Conservation (phyloP, 2,113 vertebrate species). For the Pomatostomus ruficeps region DNA sequence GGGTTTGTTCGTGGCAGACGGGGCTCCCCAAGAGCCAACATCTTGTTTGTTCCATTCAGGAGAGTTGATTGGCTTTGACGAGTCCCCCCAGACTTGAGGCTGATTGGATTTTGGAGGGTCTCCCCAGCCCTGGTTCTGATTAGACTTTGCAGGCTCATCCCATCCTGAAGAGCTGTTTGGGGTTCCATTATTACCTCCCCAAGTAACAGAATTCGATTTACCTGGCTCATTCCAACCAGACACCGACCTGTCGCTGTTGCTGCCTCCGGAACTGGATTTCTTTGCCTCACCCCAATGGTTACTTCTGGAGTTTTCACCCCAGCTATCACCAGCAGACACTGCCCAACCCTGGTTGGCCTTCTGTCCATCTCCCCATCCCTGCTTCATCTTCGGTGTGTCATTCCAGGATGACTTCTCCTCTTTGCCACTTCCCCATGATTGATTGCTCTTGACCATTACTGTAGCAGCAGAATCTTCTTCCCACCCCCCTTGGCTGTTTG, state of each 20-base stretch:
- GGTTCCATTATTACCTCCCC: slow-evolving; percentile 81
- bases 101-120: slow-evolving; percentile 77
- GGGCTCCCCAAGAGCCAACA: slow-evolving; percentile 77
- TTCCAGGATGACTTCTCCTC: slow-evolving; percentile 85
- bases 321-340: slow-evolving; percentile 71
- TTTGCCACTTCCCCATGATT: slow-evolving; percentile 76
- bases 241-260: slow-evolving; percentile 88
- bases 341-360: slow-evolving; percentile 79
- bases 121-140: slow-evolving; percentile 85
- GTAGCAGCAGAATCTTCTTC: slow-evolving; percentile 77
- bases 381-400: slow-evolving; percentile 85
- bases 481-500: slow-evolving; percentile 81
- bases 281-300: slow-evolving; percentile 90
- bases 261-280: slow-evolving; percentile 83
- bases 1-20: slow-evolving; percentile 62
- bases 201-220: slow-evolving; percentile 81
- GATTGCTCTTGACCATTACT: slow-evolving; percentile 80
- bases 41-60: slow-evolving; percentile 92
- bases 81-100: slow-evolving; percentile 83
- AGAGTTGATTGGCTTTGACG: slow-evolving; percentile 74
- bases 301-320: slow-evolving; percentile 75
- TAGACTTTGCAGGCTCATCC: slow-evolving; percentile 79
- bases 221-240: slow-evolving; percentile 88
- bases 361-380: slow-evolving; percentile 78
- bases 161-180: slow-evolving; percentile 74